phyloP scores from a whole-genome alignment of 2,113 vertebrate species.

The Corythaixoides concolor region DNA sequence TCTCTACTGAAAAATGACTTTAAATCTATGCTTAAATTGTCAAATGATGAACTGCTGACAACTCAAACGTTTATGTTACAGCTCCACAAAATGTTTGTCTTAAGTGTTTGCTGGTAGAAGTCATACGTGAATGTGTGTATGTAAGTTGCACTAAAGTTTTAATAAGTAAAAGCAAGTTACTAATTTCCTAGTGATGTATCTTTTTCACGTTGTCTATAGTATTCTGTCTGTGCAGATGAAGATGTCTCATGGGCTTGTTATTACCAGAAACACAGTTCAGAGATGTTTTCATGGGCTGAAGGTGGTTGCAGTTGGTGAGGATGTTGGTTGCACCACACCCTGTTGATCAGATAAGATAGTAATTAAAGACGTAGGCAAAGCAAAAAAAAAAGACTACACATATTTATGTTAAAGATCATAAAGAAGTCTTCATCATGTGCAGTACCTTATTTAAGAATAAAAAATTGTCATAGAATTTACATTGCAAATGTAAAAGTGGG shows the following conservation, averaged over 20 bases:
- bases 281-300: conserved; percentile 6
- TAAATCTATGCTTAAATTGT: background rate
- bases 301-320: conserved; percentile 40
- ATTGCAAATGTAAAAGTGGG: background rate
- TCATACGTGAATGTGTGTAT: background rate
- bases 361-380: background rate
- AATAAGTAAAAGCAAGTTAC: background rate
- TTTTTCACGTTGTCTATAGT: background rate
- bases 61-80: background rate
- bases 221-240: background rate
- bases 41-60: background rate
- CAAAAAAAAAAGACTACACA: background rate
- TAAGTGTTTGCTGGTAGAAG: background rate
- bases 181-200: background rate
- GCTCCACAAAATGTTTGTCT: background rate
- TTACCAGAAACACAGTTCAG: background rate
- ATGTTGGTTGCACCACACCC: conserved; percentile 69
- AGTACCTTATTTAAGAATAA: background rate
- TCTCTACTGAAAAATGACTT: background rate
- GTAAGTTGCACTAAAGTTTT: background rate
- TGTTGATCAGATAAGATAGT: conserved; percentile 72
- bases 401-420: background rate
- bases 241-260: background rate
- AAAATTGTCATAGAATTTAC: background rate
- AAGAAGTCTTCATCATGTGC: background rate